phyloP scores from a whole-genome alignment of 2,113 vertebrate genomes.

The Heliornis fulica region DNA sequence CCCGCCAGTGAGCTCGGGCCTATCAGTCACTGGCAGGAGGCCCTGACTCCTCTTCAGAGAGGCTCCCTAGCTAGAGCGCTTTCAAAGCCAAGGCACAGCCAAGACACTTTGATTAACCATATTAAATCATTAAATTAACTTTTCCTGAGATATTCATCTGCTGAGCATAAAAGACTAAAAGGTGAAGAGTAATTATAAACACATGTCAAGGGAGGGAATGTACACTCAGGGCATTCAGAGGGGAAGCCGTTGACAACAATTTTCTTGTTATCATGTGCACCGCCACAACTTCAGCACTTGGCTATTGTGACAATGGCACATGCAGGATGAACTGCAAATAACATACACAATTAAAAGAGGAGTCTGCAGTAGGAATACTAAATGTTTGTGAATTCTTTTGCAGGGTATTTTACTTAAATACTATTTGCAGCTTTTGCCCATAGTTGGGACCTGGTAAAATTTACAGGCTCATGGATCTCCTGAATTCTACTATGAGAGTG shows the following conservation, averaged over 20 bases:
- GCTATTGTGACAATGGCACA: neutral
- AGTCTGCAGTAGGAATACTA: neutral
- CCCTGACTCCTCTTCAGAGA: neutral
- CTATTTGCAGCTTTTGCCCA: neutral
- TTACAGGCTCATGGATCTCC: neutral
- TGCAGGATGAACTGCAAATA: neutral
- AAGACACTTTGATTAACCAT: neutral
- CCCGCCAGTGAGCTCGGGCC: neutral
- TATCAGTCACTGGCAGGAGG: neutral
- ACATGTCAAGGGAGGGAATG: neutral
- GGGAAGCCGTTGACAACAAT: neutral
- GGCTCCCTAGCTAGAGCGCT: neutral
- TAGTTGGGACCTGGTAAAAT: neutral
- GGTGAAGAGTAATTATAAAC: conserved; percentile 39
- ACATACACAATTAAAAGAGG: neutral
- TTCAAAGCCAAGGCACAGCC: neutral
- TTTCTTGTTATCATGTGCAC: neutral
- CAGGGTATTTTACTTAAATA: neutral
- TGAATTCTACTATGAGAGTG: neutral
- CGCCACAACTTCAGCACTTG: neutral
- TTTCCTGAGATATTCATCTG: conserved; percentile 24
- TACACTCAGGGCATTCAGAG: neutral
- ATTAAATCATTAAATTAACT: conserved; percentile 41
- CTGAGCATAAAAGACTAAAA: neutral
- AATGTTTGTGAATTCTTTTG: neutral